Evolutionary conservation across 2,888 invertebrate species (phyloP), one percentile per base, ranked within the genome.

Genomic region (Cantharis rufa): DNA sequence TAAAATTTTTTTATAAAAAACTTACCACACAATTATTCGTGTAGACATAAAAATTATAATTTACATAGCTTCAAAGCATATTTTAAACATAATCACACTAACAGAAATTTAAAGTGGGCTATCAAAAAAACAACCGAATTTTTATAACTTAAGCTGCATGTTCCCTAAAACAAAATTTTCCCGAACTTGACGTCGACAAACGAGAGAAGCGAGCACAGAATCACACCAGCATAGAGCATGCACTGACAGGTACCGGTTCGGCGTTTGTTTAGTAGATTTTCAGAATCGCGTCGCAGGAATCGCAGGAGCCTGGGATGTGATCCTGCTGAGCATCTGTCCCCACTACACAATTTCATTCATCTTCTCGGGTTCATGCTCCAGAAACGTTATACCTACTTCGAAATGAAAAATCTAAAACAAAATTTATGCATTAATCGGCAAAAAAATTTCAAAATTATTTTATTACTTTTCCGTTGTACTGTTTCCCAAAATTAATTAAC

Each of bases 241-340:
- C 77, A 77, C 77, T 77, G 77, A 74, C 77, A 74, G 74, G 74
- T 74, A 71, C 74, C 66, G 77, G 77, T 77, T 77, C 72, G 74
- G 74, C 74, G 77, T 74, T 77, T 77, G 74, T 77, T 74, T 74
- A 76, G 78, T 73, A 74, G 76, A 71, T 70, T 76, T 76, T 71
- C 69, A 69, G 76, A 73, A 71, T 64, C 70, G 78, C 76, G 78
- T 78, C 78, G 75, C 75, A 75, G 73, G 78, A 68, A 78, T 78
- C 75, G 70, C 75, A 71, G 78, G 72, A 78, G 75, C 73, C 76
- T 73, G 68, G 78, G 78, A 78, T 71, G 77, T 74, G 71, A 64
- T 72, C 70, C 74, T 71, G 71, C 77, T 71, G 77, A 76, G 72
- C 74, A 77, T 77, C 74, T 71, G n/a, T 48, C 72, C 74, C 74